Base-by-base conservation (phyloP, 2,888 invertebrate species). In the Netelia virgata region DNA sequence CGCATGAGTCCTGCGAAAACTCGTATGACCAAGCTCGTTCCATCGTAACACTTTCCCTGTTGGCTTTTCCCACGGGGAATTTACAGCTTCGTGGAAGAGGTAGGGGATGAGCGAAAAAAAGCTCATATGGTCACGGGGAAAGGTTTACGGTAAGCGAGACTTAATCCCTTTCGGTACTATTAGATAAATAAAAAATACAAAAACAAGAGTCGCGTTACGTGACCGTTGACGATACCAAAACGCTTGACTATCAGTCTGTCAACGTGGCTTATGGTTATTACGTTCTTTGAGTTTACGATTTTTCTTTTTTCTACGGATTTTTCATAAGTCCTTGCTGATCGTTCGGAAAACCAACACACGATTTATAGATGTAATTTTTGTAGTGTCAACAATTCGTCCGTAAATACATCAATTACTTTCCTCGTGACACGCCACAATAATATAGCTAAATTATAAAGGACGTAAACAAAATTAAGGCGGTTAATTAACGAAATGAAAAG, bases 1-100 rank as follows among this genome's bases (percentile, higher is more conserved):
- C 53, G 61, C 53, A 75, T 55, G 64, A 53, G 59, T 64, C 14
- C 41, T 14, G 47, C 6, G 11, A 47, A 47, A 47, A 47, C 53
- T 75, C 50, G 47, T 64, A 75, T 63, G 18, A 75, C 23, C 64
- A 14, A 75, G 18, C 74, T 50, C 53, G 2, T 47, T 47, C 61
- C 20, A 0, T 53, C 28, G 50, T 36, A 28, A 16, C 63, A 14
- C 53, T 64, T 63, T 63, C 1, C 28, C 61, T 3, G 18, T 18
- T 3, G 63, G 50, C n/a, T 50, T 36, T 28, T 28, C 5, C 16
- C 28, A 18, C 61, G 9, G 16, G 16, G 28, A 50, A 18, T 63
- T 74, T 61, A 6, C 8, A 28, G 61, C 43, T n/a, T 11, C 16
- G 14, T 47, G 47, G 3, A 28, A 28, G 28, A 28, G 28, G 23